phyloP scores from a whole-genome alignment of 2,113 vertebrate species.

The Zosterops pallidus region DNA sequence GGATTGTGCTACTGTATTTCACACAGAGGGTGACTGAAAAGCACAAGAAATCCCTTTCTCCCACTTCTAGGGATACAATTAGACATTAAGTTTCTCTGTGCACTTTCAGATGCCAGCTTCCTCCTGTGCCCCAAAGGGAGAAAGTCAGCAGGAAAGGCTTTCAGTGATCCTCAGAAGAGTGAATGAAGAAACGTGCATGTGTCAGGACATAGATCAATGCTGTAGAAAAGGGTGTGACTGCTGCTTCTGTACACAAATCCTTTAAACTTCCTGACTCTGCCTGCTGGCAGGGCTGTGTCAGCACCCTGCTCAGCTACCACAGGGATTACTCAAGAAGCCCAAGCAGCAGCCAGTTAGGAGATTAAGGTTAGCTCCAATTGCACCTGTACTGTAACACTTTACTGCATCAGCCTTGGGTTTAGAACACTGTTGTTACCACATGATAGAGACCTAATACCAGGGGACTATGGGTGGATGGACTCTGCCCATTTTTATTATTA shows the following conservation, averaged over 20 bases:
- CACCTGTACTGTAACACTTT: neutral
- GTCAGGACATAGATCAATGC: neutral
- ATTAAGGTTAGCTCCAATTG: neutral
- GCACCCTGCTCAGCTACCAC: neutral
- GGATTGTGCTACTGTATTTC: neutral
- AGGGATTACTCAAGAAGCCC: neutral
- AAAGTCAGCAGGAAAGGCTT: neutral
- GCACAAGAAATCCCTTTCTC: neutral
- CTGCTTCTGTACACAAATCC: neutral
- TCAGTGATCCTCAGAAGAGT: neutral
- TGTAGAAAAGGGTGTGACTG: neutral
- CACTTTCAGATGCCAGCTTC: neutral
- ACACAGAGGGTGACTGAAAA: neutral
- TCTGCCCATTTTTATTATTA: slow-evolving; percentile 11
- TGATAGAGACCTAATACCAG: neutral
- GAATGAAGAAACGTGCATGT: rapidly evolving
- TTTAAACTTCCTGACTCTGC: neutral
- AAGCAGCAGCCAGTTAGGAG: neutral
- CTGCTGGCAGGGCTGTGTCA: neutral
- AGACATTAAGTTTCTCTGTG: neutral
- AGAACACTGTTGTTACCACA: neutral
- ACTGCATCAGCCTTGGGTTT: neutral
- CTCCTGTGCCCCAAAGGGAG: neutral
- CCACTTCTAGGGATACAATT: neutral
- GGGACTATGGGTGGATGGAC: neutral